These are phyloP conservation scores for Pandion haliaetus DNA, from an alignment of 2,113 vertebrate species.

Conservation along the genomic window DNA sequence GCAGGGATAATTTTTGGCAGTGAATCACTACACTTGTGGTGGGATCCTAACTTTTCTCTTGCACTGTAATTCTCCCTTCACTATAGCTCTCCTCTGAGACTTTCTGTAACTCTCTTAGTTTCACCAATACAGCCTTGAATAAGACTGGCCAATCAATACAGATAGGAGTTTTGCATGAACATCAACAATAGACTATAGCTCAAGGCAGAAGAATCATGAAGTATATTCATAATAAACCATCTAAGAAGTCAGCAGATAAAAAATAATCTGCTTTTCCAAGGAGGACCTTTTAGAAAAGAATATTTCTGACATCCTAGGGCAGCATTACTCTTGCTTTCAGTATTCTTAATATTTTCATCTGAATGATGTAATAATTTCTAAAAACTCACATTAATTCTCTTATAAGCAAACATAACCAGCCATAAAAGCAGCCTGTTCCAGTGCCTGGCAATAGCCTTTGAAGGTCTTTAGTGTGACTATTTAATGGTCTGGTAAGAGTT, in stretches of 20 bases:
- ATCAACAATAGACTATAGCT: not conserved
- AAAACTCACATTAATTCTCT: not conserved
- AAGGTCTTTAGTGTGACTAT: not conserved
- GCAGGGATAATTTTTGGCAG: not conserved
- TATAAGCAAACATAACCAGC: not conserved
- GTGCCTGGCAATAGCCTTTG: not conserved
- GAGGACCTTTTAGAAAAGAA: not conserved
- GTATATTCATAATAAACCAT: not conserved
- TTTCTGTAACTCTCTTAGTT: not conserved
- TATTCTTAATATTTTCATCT: not conserved
- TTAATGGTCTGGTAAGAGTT: not conserved
- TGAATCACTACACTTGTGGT: not conserved
- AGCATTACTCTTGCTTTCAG: not conserved
- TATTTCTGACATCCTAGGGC: not conserved
- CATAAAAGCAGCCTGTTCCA: conserved; percentile 1
- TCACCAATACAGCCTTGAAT: not conserved
- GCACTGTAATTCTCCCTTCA: not conserved
- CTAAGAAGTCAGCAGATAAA: not conserved
- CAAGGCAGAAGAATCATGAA: not conserved
- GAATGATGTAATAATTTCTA: not conserved
- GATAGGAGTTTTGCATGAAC: not conserved
- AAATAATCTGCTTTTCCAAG: not conserved
- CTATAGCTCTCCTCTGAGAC: not conserved
- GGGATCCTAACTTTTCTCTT: not conserved
- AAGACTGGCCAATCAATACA: not conserved